Base-by-base conservation (phyloP, 2,113 vertebrate genomes). In the Pitta sordida region DNA sequence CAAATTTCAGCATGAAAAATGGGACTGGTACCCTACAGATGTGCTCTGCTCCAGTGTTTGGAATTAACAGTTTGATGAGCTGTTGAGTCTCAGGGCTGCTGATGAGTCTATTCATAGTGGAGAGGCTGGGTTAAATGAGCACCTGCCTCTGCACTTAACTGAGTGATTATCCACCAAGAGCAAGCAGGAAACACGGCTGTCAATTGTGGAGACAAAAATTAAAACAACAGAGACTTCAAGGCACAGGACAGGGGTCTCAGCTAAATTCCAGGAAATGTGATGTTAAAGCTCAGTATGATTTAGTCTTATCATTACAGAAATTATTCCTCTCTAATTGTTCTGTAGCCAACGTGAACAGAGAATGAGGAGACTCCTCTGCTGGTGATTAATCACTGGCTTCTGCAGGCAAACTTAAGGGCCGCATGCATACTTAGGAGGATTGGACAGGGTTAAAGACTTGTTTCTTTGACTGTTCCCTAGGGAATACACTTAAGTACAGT, bases 31-130 rank as follows among this genome's bases (percentile, higher is more conserved):
- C 69, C 68, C 69, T 93, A 85, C 83, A 97, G 89, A 97, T 95
- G 49, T 68, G 88, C 91, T 97, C 37, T 93, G 74, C 83, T 94
- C 80, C 85, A n/a, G 48, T 91, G 56, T 93, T 88, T 69, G 34
- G 71, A 96, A 96, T 97, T 73, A 97, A 58, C 83, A 94, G 29
- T 93, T 93, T 64, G 91, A 97, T 93, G 83, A 96, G 91, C 88
- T 94, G 63, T 86, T 8, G 11, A 92, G 91, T 96, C 79, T 32
- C 53, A 62, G 79, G 76, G 76, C 92, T 95, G 78, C 62, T 97
- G 93, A 94, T 97, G 95, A 96, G 74, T 88, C 93, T 88, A 97
- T 97, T 97, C 84, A 90, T 83, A 88, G 49, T 95, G 81, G 95
- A 95, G 94, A 95, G 95, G 46, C 75, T 89, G n/a, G 74, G 29